A percentile compares a stretch with the other conserved stretches of the same genome.
Evolutionary conservation across 2,113 vertebrate genomes (phyloP).

Genomic region (Channa maculata): DNA sequence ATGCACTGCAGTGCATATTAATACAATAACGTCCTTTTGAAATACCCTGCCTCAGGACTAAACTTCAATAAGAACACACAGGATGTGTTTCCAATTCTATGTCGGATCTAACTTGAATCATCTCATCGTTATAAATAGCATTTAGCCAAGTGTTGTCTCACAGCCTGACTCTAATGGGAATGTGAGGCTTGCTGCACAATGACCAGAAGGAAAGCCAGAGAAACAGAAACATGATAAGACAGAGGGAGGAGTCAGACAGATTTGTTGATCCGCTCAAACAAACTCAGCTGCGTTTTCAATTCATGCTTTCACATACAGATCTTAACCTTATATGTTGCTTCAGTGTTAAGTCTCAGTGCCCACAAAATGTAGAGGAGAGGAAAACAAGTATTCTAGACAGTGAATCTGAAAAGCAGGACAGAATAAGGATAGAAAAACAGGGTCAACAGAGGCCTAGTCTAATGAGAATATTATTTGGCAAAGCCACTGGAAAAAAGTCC

Average conservation of each 20-base stretch:
- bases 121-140: conserved; percentile 34
- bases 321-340: background rate
- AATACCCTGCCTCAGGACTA: conserved; percentile 24
- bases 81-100: conserved; percentile 7
- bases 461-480: background rate
- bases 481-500: background rate
- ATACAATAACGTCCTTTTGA: background rate
- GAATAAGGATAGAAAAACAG: background rate
- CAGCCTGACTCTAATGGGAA: conserved; percentile 9
- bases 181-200: conserved; percentile 24
- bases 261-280: conserved; percentile 4
- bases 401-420: background rate
- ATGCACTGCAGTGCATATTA: conserved; percentile 23
- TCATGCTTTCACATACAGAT: background rate
- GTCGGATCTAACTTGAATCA: conserved; percentile 12
- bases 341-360: background rate
- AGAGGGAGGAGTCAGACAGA: background rate
- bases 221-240: conserved; percentile 22
- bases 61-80: conserved; percentile 14
- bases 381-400: background rate
- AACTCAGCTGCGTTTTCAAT: background rate
- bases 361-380: no score
- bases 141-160: conserved; percentile 25
- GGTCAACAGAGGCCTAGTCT: background rate
- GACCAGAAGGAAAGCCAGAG: conserved; percentile 10